Percentiles rank a stretch among this genome's conserved stretches.
Evolutionary conservation across 2,888 invertebrate species (phyloP).

Genomic region (Colostygia pectinataria): DNA sequence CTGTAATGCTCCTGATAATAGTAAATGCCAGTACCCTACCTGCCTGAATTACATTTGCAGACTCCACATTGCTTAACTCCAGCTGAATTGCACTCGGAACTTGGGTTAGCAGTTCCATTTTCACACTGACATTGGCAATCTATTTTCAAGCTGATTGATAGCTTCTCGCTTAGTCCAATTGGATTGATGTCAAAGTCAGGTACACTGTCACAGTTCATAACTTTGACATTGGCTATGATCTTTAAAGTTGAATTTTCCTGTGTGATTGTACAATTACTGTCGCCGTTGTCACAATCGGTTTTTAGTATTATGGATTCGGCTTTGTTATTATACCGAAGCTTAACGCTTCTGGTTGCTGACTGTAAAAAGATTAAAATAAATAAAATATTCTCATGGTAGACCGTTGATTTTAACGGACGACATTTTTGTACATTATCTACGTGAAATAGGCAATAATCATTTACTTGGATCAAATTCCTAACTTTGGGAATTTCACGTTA

Average conservation of each 20-base stretch:
- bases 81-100: constrained; percentile 53
- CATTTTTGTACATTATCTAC: too few species aligned
- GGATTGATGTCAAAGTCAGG: constrained; percentile 60
- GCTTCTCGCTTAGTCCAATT: constrained; percentile 85
- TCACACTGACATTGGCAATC: constrained; percentile 91
- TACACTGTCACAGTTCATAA: constrained; percentile 44
- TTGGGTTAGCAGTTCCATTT: constrained; percentile 52
- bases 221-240: constrained; percentile 46
- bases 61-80: constrained; percentile 85
- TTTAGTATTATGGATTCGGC: constrained; percentile 3
- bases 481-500: too few species aligned
- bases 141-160: constrained; percentile 86
- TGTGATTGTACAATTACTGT: constrained; percentile 1
- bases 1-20: too few species aligned
- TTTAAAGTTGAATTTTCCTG: constrained; percentile 28
- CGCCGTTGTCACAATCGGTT: constrained; percentile 10
- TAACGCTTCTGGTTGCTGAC: constrained; percentile 13
- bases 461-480: too few species aligned
- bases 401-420: too few species aligned
- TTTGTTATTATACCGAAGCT: background rate
- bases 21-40: too few species aligned
- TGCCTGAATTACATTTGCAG: constrained; percentile 80
- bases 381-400: background rate
- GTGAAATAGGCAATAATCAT: too few species aligned
- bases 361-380: constrained; percentile 13